phyloP scores from a whole-genome alignment of 2,797 vertebrate species.

The Tangara arthus region DNA sequence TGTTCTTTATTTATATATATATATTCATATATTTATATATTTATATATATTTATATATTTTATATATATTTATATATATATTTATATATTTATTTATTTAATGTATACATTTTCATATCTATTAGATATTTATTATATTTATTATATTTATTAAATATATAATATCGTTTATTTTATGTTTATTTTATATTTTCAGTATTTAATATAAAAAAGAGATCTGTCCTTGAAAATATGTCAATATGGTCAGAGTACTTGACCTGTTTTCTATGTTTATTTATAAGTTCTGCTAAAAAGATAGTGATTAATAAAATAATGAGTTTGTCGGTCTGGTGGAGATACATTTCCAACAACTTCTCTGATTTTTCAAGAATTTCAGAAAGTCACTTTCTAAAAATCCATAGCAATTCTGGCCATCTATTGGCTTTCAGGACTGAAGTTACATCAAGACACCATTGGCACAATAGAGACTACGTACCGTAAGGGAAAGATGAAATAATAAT shows the following conservation, averaged over 20 bases:
- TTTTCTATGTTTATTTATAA: not conserved
- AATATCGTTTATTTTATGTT: not conserved
- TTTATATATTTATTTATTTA: not conserved
- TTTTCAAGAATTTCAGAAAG: not conserved
- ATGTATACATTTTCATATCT: not conserved
- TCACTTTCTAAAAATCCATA: not conserved
- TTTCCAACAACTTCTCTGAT: not conserved
- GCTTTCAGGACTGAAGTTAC: not conserved
- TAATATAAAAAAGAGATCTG: not conserved
- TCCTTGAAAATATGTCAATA: not conserved
- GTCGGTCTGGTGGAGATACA: not conserved
- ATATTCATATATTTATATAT: not conserved
- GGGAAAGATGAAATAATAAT: no score
- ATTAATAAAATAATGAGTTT: not conserved
- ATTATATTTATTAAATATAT: not conserved
- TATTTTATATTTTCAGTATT: not conserved
- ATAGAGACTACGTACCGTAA: no score
- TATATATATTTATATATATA: not conserved
- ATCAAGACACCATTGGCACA: not conserved
- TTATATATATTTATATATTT: not conserved
- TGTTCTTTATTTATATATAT: not conserved
- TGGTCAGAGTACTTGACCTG: not conserved
- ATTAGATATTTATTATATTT: not conserved
- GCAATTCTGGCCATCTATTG: not conserved
- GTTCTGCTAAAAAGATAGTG: not conserved